Evolutionary conservation across 2,888 invertebrate species (phyloP).

Genomic region (Drosophila suboccidentalis): DNA sequence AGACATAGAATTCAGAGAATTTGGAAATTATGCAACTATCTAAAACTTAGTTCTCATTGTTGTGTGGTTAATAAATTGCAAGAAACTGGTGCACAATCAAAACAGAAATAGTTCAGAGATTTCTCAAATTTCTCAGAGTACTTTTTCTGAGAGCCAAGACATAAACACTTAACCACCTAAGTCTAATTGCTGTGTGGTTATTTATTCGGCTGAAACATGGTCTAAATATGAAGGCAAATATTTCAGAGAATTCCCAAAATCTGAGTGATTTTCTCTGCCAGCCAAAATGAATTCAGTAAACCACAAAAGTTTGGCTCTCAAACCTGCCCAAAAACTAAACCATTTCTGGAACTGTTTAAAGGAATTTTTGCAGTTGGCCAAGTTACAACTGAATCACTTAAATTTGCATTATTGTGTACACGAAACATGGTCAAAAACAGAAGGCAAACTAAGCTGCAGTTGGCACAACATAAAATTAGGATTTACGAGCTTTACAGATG

Average conservation of each 20-base stretch:
- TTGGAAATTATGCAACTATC: background rate
- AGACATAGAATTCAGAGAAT: background rate
- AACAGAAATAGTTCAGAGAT: background rate
- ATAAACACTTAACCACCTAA: background rate
- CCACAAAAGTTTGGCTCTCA: too few relatives aligned
- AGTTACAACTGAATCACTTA: background rate
- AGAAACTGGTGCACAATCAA: background rate
- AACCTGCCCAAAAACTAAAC: background rate
- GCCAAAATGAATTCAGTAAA: too few relatives aligned
- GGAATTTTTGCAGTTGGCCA: too few relatives aligned
- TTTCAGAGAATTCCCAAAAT: background rate
- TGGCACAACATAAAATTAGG: slow-evolving; percentile 47
- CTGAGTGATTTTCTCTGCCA: background rate
- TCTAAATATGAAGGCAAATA: background rate
- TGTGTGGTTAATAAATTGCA: background rate
- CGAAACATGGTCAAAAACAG: slow-evolving; percentile 7
- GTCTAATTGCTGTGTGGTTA: background rate
- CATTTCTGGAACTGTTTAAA: background rate
- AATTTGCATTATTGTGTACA: background rate
- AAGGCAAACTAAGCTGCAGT: slow-evolving; percentile 33
- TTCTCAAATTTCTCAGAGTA: background rate
- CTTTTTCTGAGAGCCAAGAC: background rate
- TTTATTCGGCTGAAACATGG: background rate
- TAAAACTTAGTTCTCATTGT: background rate
- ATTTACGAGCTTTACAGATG: slow-evolving; percentile 42